A percentile compares a stretch with the other conserved stretches of the same genome.
Conservation (phyloP, 2,888 invertebrate species). For the Lasioglossum calceatum region DNA sequence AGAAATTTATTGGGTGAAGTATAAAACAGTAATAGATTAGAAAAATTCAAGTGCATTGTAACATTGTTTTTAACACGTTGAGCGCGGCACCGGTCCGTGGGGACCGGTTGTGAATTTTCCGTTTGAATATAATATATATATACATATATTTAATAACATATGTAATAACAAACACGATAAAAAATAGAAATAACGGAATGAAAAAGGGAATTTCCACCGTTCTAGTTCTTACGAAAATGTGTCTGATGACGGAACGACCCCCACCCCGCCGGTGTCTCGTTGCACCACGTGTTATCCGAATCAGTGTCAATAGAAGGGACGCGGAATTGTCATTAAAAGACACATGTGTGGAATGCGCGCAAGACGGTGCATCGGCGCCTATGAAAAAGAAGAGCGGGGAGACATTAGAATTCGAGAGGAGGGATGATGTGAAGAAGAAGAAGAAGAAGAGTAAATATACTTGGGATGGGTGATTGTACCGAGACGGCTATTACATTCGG, state of each 20-base stretch:
- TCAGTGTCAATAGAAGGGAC: conserved; percentile 73
- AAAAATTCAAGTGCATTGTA: too few relatives aligned
- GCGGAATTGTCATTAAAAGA: conserved; percentile 76
- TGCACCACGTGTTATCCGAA: conserved; percentile 73
- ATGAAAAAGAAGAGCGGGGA: conserved; percentile 37
- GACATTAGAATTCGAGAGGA: conserved; percentile 31
- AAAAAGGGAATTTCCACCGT: background rate
- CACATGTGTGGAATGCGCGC: conserved; percentile 70
- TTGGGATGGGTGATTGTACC: conserved; percentile 45
- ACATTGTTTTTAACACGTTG: too few relatives aligned
- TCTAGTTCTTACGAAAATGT: background rate
- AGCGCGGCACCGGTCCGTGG: too few relatives aligned
- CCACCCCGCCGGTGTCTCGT: conserved; percentile 8
- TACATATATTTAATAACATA: too few relatives aligned
- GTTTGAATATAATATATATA: too few relatives aligned
- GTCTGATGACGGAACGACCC: conserved; percentile 12
- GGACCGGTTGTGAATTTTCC: too few relatives aligned
- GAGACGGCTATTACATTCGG: conserved; percentile 35
- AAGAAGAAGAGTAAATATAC: conserved; percentile 51
- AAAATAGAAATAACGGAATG: background rate
- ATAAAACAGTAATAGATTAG: too few relatives aligned
- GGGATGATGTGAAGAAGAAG: conserved; percentile 46
- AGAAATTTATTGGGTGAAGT: too few relatives aligned
- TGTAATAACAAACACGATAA: too few relatives aligned
- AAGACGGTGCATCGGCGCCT: conserved; percentile 51